Conservation (phyloP, 2,797 vertebrate genomes). For the Rhincodon typus region DNA sequence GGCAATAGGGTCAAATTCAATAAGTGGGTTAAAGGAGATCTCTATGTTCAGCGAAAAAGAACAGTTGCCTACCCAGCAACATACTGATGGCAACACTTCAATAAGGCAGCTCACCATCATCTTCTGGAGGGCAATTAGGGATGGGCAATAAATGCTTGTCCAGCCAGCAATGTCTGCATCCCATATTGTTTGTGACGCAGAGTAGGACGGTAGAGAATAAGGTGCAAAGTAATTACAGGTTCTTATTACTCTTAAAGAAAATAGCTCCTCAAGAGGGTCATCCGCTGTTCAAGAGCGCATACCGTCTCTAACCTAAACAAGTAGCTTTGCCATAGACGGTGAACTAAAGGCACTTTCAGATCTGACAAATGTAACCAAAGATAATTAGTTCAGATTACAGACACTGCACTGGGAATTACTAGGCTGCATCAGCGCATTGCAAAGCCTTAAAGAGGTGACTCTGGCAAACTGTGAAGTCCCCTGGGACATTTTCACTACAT, state of each 20-base stretch:
- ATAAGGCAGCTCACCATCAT: too few species aligned
- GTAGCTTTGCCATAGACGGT: neutral
- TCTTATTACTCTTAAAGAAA: neutral
- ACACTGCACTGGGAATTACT: neutral
- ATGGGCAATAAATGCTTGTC: too few species aligned
- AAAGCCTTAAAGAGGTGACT: neutral
- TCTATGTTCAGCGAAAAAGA: neutral
- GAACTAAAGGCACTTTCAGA: neutral
- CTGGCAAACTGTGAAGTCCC: neutral
- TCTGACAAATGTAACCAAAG: neutral
- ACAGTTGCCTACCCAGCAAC: too few species aligned
- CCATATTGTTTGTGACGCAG: neutral
- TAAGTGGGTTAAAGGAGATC: neutral
- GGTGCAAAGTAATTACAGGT: neutral
- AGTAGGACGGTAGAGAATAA: neutral
- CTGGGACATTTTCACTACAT: neutral
- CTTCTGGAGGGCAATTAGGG: too few species aligned
- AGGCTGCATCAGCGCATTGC: neutral
- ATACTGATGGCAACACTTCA: too few species aligned
- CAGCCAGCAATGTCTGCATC: too few species aligned
- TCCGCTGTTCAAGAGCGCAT: neutral
- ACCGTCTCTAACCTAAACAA: neutral
- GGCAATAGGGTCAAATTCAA: neutral
- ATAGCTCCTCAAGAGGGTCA: neutral
- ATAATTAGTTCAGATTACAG: neutral